Evolutionary conservation across 2,888 invertebrate genomes (phyloP), one percentile per base, ranked within the genome.

Genomic region (Taenaris catops): DNA sequence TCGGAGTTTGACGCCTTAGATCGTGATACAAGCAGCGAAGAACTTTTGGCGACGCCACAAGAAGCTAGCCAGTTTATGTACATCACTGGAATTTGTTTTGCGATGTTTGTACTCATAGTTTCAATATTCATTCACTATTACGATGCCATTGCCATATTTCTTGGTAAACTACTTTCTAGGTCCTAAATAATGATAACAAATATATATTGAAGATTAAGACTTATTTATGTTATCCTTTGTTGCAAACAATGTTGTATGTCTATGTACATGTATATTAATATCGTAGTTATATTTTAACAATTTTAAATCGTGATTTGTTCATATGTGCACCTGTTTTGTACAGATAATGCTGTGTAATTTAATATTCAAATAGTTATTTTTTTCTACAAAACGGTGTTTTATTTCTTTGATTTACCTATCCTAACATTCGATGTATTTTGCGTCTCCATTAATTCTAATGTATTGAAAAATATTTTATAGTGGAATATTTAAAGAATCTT

Each of bases 91-190:
- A 83, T 92, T 34, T 81, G 87, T 24, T 84, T 91, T 49, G 91
- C 93, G 5, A 69, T 93, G 60, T 51, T 93, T 2, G 89, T 93
- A 16, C 64, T 91, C 0, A 46, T 91, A 9, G 61, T 91, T 17
- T 91, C 93, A 10, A 81, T 93, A 41, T 56, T 92, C 19, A 63
- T 92, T 40, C 90, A 92, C 54, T 91, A 87, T 41, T 86, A 83
- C 40, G 75, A 84, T 34, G 53, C 58, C 1, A 78, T 84, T 25
- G 53, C 60, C 1, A 51, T 60, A 14, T 52, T 76, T 10, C 36
- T 79, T 11, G 49, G 62, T 24, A 76, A 70, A 58, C 26, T 76
- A 4, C 31, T 80, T 6, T 46, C 63, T 2, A 75, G 64, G 44
- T 55, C 65, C 20, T 69, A 40, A 48, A 42, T 34, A 5, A 24